Evolutionary conservation across 2,888 invertebrate genomes (phyloP).

Genomic region (Hanleya hanleyi): DNA sequence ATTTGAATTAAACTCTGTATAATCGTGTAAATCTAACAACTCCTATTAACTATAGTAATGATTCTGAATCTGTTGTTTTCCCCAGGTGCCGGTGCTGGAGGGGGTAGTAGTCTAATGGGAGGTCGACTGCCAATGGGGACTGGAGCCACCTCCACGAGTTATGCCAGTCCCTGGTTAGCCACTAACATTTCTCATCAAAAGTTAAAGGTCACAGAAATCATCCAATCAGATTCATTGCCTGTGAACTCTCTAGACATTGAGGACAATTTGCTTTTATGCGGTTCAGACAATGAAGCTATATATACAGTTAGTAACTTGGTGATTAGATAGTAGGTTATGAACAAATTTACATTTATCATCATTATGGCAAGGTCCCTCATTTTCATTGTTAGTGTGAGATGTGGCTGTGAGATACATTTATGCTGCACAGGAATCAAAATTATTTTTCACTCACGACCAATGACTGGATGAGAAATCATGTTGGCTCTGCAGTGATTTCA

Average conservation of each 20-base stretch:
- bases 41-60: too few species aligned
- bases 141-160: slow-evolving; percentile 3
- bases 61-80: too few species aligned
- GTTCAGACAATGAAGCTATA: slow-evolving; percentile 91
- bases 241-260: slow-evolving; percentile 88
- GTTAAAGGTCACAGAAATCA: slow-evolving; percentile 82
- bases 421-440: too few species aligned
- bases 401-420: too few species aligned
- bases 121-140: background rate
- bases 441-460: too few species aligned
- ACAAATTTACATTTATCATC: too few species aligned
- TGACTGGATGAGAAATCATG: too few species aligned
- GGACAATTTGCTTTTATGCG: slow-evolving; percentile 84
- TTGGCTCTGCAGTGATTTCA: too few species aligned
- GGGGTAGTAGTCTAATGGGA: background rate
- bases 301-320: slow-evolving; percentile 79
- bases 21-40: background rate
- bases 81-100: slow-evolving; percentile 50
- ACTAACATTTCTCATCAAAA: slow-evolving; percentile 80
- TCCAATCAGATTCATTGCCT: slow-evolving; percentile 83
- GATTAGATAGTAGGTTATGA: slow-evolving; percentile 40
- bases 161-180: slow-evolving; percentile 79
- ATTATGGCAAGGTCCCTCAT: too few species aligned
- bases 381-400: too few species aligned
- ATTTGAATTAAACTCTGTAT: background rate